Percentiles rank a stretch among this genome's conserved stretches.
Conservation (phyloP, 2,797 vertebrate genomes). For the Trematomus bernacchii region DNA sequence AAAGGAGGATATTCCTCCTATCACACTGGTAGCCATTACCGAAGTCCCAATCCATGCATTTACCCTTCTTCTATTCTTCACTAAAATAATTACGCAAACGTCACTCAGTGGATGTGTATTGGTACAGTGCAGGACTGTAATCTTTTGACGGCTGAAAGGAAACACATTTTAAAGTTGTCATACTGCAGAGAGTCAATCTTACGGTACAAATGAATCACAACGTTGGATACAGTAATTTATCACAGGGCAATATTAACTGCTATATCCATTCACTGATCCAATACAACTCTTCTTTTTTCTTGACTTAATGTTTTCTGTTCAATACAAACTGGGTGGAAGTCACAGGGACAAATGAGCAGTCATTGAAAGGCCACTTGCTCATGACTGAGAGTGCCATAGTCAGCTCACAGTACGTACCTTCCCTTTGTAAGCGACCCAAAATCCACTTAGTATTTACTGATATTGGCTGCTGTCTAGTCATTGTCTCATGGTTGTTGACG, state of each 20-base stretch:
- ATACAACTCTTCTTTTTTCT: not conserved
- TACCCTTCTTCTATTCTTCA: constrained; percentile 12
- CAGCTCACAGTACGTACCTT: not conserved
- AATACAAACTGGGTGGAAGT: not conserved
- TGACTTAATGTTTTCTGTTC: not conserved
- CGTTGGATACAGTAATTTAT: not conserved
- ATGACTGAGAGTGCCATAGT: not conserved
- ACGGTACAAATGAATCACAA: not conserved
- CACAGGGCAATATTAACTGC: not conserved
- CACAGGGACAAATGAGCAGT: not conserved
- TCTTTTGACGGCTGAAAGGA: constrained; percentile 20
- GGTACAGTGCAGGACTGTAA: not conserved
- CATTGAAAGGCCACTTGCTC: not conserved
- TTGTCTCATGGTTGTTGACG: too few species aligned
- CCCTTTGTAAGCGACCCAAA: not conserved
- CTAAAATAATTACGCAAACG: constrained; percentile 25
- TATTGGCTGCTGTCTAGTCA: too few species aligned
- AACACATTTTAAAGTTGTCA: not conserved
- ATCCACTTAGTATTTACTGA: too few species aligned
- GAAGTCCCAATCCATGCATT: constrained; percentile 8
- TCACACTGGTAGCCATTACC: constrained; percentile 5
- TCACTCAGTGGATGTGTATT: constrained; percentile 20
- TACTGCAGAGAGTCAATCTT: not conserved
- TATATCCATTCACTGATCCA: not conserved
- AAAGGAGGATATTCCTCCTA: not conserved